A percentile compares a stretch with the other conserved stretches of the same genome.
phyloP scores from a whole-genome alignment of 37 sponge, comb jelly and placozoan genomes.

The Diacarnus erythraeanus region DNA sequence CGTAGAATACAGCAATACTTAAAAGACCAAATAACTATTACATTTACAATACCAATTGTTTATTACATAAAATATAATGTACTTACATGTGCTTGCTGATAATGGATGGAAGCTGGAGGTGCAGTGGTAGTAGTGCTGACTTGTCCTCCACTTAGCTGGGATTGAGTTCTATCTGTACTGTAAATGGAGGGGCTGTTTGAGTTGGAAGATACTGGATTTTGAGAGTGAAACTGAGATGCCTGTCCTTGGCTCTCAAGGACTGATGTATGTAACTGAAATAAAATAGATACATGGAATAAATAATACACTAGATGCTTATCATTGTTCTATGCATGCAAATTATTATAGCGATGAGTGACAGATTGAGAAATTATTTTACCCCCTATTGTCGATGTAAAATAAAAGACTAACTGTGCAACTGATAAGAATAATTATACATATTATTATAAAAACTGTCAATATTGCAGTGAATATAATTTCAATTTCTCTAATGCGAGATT shows the following conservation, averaged over 20 bases:
- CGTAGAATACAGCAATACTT: too few species aligned
- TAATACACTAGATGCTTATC: background rate
- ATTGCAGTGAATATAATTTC: too few species aligned
- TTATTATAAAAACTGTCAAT: too few species aligned
- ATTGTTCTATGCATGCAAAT: too few species aligned
- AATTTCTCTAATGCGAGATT: too few species aligned
- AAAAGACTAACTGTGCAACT: too few species aligned
- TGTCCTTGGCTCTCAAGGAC: conserved; percentile 4
- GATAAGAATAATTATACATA: too few species aligned
- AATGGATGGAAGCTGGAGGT: background rate
- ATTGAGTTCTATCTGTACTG: background rate
- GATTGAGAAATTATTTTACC: too few species aligned
- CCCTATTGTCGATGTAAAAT: too few species aligned
- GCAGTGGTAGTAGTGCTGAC: background rate
- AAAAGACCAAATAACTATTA: too few species aligned
- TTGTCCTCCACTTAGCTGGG: background rate
- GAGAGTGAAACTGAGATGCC: conserved; percentile 11
- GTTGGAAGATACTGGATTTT: background rate
- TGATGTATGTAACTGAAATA: background rate
- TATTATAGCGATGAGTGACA: too few species aligned
- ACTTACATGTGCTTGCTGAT: conserved; percentile 5
- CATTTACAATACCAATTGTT: background rate
- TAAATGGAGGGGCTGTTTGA: conserved; percentile 12
- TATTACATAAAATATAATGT: background rate
- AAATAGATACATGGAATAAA: background rate